phyloP scores from a whole-genome alignment of 2,888 invertebrate species.

The Drosophila tanythrix region DNA sequence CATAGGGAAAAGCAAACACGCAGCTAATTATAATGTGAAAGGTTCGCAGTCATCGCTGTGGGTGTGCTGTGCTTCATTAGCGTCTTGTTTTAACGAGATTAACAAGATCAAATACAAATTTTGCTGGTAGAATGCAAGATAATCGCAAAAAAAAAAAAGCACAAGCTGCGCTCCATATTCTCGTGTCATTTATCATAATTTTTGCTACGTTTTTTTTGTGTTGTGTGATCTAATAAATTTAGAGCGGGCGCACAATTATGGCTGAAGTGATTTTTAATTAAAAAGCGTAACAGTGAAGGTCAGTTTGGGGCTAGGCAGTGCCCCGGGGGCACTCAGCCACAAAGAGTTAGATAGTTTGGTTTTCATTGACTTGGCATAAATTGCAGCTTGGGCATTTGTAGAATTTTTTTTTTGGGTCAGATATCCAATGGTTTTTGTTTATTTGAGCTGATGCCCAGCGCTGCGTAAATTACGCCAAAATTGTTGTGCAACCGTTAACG shows the following conservation, averaged over 20 bases:
- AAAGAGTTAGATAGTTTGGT: slow-evolving; percentile 33
- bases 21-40: slow-evolving; percentile 44
- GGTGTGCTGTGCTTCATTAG: slow-evolving; percentile 70
- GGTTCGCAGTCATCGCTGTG: slow-evolving; percentile 46
- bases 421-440: slow-evolving; percentile 20
- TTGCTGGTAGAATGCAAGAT: slow-evolving; percentile 56
- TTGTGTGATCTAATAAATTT: slow-evolving; percentile 57
- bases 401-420: slow-evolving; percentile 61
- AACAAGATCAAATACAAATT: slow-evolving; percentile 3
- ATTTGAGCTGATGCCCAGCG: slow-evolving; percentile 21
- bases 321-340: slow-evolving; percentile 18
- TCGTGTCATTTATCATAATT: slow-evolving; percentile 51
- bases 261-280: slow-evolving; percentile 73
- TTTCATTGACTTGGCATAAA: slow-evolving; percentile 45
- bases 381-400: slow-evolving; percentile 50
- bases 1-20: slow-evolving; percentile 37
- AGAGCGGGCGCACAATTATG: slow-evolving; percentile 60
- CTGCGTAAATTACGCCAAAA: slow-evolving; percentile 60
- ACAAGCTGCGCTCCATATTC: slow-evolving; percentile 33
- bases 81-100: slow-evolving; percentile 49
- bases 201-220: slow-evolving; percentile 13
- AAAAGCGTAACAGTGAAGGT: slow-evolving; percentile 54
- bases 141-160: slow-evolving; percentile 7
- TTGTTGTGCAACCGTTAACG: slow-evolving; percentile 56
- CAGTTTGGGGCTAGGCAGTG: slow-evolving; percentile 41